These are phyloP conservation scores for Phytoseiulus persimilis DNA, from an alignment of 2,888 invertebrate species.

Conservation along the genomic window DNA sequence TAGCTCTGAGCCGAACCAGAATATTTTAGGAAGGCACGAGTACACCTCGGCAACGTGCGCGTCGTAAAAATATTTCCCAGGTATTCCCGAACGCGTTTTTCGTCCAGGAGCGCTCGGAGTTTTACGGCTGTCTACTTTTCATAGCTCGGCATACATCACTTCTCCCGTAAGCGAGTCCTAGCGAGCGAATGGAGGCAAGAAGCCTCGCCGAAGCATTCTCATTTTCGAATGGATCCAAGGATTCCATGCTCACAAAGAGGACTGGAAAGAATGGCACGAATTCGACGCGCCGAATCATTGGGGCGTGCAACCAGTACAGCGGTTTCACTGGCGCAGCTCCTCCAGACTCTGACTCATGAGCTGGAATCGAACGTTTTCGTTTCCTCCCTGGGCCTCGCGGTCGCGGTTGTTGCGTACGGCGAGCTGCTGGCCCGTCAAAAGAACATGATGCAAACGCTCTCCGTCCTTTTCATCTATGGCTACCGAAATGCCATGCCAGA, in stretches of 20 bases:
- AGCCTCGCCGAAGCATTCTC: not conserved
- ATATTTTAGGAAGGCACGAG: not conserved
- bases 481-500: not conserved
- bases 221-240: not conserved
- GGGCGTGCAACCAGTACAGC: not conserved
- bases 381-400: not conserved
- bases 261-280: not conserved
- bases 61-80: not conserved
- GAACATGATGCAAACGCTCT: not conserved
- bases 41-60: not conserved
- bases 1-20: too few species aligned
- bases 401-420: not conserved
- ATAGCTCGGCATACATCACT: not conserved
- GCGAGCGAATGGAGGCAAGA: not conserved
- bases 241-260: not conserved
- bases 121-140: not conserved
- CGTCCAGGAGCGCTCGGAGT: not conserved
- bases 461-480: not conserved
- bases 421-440: not conserved
- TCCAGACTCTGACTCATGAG: not conserved
- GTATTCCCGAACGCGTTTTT: not conserved
- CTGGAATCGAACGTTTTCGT: not conserved
- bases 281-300: not conserved
- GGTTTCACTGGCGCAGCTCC: not conserved
- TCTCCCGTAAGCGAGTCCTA: not conserved